These are phyloP conservation scores for Tupaia chinensis DNA, from an alignment of 2,113 vertebrate species.

Conservation along the genomic window DNA sequence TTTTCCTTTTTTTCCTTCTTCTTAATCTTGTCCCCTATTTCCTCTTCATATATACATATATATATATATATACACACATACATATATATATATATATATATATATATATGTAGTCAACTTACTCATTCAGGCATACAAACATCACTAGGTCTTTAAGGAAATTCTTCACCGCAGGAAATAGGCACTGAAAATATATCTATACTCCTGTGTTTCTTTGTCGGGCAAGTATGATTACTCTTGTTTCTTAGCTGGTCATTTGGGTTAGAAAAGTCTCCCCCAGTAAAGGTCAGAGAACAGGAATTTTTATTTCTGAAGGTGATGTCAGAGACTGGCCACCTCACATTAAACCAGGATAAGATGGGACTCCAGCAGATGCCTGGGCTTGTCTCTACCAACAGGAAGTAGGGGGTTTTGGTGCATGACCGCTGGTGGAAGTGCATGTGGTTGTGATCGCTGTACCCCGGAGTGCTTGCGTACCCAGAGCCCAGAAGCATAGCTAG, in stretches of 20 bases:
- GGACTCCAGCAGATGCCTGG: constrained; percentile 32
- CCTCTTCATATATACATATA: not conserved
- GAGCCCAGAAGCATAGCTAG: not conserved
- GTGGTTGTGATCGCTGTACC: not conserved
- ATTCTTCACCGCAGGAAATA: not conserved
- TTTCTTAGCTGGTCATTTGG: not conserved
- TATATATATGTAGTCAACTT: not conserved
- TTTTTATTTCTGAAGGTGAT: not conserved
- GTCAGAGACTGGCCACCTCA: not conserved
- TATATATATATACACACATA: no score
- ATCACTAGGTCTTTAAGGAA: not conserved
- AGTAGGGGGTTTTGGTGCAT: not conserved
- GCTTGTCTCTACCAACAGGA: constrained; percentile 67
- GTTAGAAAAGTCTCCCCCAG: not conserved
- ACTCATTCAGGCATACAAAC: not conserved
- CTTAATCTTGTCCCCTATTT: not conserved
- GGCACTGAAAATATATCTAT: not conserved
- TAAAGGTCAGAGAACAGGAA: not conserved
- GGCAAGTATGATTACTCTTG: not conserved
- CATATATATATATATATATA: no score
- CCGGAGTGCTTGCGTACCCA: not conserved
- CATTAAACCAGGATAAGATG: not conserved
- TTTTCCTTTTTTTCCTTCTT: not conserved
- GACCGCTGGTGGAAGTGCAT: not conserved
- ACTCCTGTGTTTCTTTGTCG: not conserved